Percentiles rank a stretch among this genome's conserved stretches.
Conservation (phyloP, 2,888 invertebrate species). For the Thelaira solivaga region DNA sequence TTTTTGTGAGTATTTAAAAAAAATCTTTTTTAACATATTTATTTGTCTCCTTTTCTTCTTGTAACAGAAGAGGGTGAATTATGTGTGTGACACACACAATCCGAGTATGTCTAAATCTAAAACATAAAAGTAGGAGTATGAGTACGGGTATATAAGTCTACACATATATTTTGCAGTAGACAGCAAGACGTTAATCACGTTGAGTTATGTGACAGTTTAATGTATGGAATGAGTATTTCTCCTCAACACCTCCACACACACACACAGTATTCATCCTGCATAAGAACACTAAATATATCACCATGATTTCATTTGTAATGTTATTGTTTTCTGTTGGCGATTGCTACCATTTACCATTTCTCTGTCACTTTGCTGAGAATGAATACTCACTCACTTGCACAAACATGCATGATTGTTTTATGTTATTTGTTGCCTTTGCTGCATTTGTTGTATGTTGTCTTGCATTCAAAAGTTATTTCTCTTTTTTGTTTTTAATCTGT, state of each 20-base stretch:
- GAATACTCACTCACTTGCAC: too few relatives aligned
- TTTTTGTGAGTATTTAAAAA: too few relatives aligned
- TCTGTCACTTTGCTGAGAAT: slow-evolving; percentile 39
- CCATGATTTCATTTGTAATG: slow-evolving; percentile 52
- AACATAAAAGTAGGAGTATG: background rate
- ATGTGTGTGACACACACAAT: slow-evolving; percentile 5
- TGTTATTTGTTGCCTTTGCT: background rate
- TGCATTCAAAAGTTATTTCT: slow-evolving; percentile 30
- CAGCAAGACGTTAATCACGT: slow-evolving; percentile 76
- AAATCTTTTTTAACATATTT: background rate
- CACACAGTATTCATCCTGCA: slow-evolving; percentile 7
- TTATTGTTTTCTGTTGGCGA: slow-evolving; percentile 60
- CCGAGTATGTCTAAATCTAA: slow-evolving; percentile 21
- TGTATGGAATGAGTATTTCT: slow-evolving; percentile 63
- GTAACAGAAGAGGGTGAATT: background rate
- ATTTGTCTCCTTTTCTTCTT: background rate
- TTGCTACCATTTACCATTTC: slow-evolving; percentile 58
- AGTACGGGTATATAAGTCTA: slow-evolving; percentile 24
- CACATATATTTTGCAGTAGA: slow-evolving; percentile 61
- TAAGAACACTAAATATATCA: slow-evolving; percentile 37
- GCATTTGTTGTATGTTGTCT: slow-evolving; percentile 13
- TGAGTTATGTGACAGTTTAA: slow-evolving; percentile 77
- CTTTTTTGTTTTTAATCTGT: slow-evolving; percentile 33
- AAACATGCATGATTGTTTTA: background rate
- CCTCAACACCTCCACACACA: slow-evolving; percentile 26